Percentiles rank a stretch among this genome's conserved stretches.
phyloP scores from a whole-genome alignment of 2,797 vertebrate species.

The Hippopotamyrus pictus region DNA sequence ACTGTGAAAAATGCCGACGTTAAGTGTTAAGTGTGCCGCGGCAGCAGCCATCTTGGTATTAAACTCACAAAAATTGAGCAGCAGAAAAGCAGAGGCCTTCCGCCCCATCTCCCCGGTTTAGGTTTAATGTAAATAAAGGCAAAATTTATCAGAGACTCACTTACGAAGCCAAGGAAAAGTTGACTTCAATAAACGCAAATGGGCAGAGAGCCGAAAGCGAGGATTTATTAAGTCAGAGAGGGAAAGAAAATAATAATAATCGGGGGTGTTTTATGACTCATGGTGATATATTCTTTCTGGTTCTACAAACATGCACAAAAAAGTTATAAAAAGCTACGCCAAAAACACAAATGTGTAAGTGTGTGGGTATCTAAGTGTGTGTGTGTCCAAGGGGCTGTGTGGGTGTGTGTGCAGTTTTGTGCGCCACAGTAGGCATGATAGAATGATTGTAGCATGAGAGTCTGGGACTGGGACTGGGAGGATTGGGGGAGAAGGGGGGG shows the following conservation, averaged over 20 bases:
- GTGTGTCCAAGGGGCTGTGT: background rate
- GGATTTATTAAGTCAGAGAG: background rate
- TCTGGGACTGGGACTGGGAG: background rate
- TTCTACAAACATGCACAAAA: background rate
- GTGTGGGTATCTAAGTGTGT: background rate
- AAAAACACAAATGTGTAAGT: background rate
- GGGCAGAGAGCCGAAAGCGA: background rate
- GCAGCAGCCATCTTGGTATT: background rate
- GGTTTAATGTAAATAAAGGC: background rate
- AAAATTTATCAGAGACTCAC: background rate
- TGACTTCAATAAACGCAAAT: background rate
- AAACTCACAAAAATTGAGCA: background rate
- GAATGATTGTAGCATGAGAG: background rate
- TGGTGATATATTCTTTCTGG: background rate
- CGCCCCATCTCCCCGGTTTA: background rate
- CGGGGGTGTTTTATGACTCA: background rate
- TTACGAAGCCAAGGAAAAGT: background rate
- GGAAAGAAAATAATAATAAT: constrained; percentile 1
- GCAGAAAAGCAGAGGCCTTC: background rate
- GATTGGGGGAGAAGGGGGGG: background rate
- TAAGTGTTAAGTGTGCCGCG: background rate
- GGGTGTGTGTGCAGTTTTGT: background rate
- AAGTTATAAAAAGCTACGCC: background rate
- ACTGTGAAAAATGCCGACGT: background rate
- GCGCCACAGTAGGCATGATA: background rate